phyloP scores from a whole-genome alignment of 2,113 vertebrate genomes.

The Thamnophis sirtalis region DNA sequence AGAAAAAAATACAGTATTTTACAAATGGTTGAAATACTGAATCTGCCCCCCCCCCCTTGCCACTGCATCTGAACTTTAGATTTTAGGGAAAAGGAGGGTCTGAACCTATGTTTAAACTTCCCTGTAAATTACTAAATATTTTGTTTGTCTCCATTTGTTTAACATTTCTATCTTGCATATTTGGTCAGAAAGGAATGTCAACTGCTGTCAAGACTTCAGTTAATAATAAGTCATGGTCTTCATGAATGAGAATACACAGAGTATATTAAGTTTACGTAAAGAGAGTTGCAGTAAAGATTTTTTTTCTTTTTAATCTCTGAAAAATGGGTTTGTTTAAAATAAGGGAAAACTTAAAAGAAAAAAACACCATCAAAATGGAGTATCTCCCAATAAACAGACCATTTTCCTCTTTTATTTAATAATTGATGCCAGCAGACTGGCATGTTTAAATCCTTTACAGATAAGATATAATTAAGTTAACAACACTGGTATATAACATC shows the following conservation, averaged over 20 bases:
- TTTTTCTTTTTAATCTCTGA: constrained; percentile 45
- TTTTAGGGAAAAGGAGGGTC: neutral
- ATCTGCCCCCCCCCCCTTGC: constrained; percentile 1
- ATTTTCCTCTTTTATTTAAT: constrained; percentile 69
- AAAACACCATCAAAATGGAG: constrained; percentile 33
- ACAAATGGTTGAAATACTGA: neutral
- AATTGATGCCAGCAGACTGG: constrained; percentile 65
- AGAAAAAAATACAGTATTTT: neutral
- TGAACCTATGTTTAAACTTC: constrained; percentile 25
- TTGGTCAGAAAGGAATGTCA: constrained; percentile 58
- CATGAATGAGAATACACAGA: constrained; percentile 51
- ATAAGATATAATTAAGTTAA: constrained; percentile 76
- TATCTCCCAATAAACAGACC: constrained; percentile 55
- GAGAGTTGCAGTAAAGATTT: constrained; percentile 32
- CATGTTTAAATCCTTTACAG: constrained; percentile 64
- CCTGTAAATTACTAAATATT: constrained; percentile 50
- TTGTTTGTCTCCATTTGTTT: constrained; percentile 49
- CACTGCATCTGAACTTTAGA: constrained; percentile 11
- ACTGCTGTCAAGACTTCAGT: constrained; percentile 59
- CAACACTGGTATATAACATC: constrained; percentile 58
- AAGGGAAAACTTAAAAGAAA: constrained; percentile 46
- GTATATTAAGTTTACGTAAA: constrained; percentile 50
- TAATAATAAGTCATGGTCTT: constrained; percentile 63
- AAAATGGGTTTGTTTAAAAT: constrained; percentile 20
- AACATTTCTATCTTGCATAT: constrained; percentile 60